phyloP scores from a whole-genome alignment of 2,888 invertebrate genomes.

The Augochlorella aurata region DNA sequence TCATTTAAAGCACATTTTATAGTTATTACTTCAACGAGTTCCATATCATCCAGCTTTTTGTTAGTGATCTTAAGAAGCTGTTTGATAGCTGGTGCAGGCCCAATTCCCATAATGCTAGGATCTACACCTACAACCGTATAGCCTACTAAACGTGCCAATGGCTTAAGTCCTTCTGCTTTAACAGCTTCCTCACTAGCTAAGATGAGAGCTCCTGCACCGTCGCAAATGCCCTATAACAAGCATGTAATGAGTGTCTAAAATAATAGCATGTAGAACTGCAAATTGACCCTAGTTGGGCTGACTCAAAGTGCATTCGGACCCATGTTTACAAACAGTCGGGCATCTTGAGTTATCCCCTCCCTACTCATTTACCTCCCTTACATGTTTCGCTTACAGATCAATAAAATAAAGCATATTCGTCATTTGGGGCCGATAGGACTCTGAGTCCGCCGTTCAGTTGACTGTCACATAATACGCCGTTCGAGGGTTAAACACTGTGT shows the following conservation, averaged over 20 bases:
- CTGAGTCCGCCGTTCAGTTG: no score
- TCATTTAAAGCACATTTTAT: not conserved
- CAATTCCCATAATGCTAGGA: conserved; percentile 98
- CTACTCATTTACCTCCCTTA: no score
- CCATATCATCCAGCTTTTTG: conserved; percentile 92
- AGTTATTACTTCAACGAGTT: conserved; percentile 91
- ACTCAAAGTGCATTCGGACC: no score
- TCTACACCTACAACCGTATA: conserved; percentile 98
- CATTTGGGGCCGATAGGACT: no score
- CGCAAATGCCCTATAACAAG: conserved; percentile 91
- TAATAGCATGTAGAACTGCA: not conserved
- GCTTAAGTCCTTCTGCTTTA: conserved; percentile 90
- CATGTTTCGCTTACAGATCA: no score
- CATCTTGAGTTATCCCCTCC: no score
- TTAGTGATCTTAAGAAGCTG: conserved; percentile 91
- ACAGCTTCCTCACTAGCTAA: conserved; percentile 95
- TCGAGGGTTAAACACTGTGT: not conserved
- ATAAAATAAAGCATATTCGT: no score
- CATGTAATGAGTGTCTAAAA: not conserved
- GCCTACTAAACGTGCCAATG: conserved; percentile 94
- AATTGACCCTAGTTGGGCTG: not conserved
- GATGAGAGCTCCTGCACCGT: conserved; percentile 97
- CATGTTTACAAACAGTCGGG: no score
- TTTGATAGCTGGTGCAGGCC: conserved; percentile 96
- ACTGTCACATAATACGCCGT: no score